These are phyloP conservation scores for Marisa cornuarietis DNA, from an alignment of 1,140 invertebrate species.

Conservation along the genomic window DNA sequence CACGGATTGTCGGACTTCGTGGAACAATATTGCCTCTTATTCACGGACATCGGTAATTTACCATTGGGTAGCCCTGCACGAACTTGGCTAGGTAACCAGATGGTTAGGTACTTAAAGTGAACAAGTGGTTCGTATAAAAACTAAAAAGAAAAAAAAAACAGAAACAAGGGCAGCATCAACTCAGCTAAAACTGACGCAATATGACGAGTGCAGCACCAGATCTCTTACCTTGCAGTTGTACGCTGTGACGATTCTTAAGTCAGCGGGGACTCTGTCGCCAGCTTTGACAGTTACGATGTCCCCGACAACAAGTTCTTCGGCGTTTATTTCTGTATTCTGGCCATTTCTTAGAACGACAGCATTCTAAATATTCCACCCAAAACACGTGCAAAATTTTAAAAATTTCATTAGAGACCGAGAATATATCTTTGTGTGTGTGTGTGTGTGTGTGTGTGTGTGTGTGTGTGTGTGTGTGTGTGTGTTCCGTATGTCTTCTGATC, in stretches of 20 bases:
- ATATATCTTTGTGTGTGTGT: too few relatives aligned
- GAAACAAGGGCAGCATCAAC: too few relatives aligned
- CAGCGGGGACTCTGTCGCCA: constrained; percentile 86
- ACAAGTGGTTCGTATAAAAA: background rate
- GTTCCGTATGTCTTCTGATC: too few relatives aligned
- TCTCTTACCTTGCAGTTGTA: constrained; percentile 74
- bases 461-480: too few relatives aligned
- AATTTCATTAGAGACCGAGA: too few relatives aligned
- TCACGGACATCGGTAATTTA: too few relatives aligned
- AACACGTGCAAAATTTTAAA: background rate
- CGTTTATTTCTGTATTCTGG: constrained; percentile 81
- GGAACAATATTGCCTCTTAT: too few relatives aligned
- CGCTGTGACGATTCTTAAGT: constrained; percentile 78
- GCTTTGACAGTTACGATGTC: constrained; percentile 84
- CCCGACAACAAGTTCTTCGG: constrained; percentile 78
- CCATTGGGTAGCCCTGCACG: background rate
- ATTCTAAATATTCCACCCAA: constrained; percentile 73
- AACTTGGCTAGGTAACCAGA: background rate
- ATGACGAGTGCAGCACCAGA: background rate
- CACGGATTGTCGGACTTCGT: too few relatives aligned
- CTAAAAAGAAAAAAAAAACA: background rate
- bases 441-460: too few relatives aligned
- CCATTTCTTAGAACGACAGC: constrained; percentile 94
- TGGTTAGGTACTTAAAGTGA: background rate
- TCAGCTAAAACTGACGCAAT: background rate